phyloP scores from a whole-genome alignment of 2,888 invertebrate genomes.

The Cantharis nigra region DNA sequence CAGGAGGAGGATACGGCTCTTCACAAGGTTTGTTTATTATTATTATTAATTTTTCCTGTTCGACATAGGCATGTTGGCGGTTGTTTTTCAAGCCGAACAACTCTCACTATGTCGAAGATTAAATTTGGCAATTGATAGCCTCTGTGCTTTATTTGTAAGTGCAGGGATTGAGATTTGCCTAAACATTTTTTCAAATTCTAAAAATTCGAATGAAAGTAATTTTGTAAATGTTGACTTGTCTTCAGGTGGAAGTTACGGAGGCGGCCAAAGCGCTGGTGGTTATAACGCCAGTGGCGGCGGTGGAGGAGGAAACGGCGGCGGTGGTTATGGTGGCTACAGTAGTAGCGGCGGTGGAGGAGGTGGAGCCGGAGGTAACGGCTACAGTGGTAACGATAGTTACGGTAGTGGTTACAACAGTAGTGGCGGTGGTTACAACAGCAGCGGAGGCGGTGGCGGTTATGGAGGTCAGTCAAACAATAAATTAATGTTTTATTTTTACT shows the following conservation, averaged over 20 bases:
- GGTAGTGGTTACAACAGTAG: slow-evolving; percentile 50
- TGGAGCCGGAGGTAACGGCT: slow-evolving; percentile 46
- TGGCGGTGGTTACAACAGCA: slow-evolving; percentile 11
- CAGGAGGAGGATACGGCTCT: slow-evolving; percentile 33
- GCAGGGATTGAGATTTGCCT: slow-evolving; percentile 50
- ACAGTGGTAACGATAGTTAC: slow-evolving; percentile 56
- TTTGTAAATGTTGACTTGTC: slow-evolving; percentile 2
- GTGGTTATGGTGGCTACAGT: slow-evolving; percentile 24
- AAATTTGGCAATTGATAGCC: slow-evolving; percentile 51
- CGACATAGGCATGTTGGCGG: slow-evolving; percentile 53
- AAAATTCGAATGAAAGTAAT: not conserved
- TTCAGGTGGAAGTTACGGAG: slow-evolving; percentile 15
- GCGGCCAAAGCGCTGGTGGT: slow-evolving; percentile 52
- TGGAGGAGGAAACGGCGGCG: slow-evolving; percentile 29
- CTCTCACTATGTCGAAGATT: slow-evolving; percentile 52
- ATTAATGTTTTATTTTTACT: not conserved
- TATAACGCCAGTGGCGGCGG: slow-evolving; percentile 40
- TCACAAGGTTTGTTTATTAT: slow-evolving; percentile 7
- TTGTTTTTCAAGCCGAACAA: slow-evolving; percentile 36
- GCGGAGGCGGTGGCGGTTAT: slow-evolving; percentile 32
- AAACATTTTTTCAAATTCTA: slow-evolving; percentile 36
- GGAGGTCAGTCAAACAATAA: slow-evolving; percentile 31
- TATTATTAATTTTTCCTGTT: not conserved
- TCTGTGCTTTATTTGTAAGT: slow-evolving; percentile 45
- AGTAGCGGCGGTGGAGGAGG: slow-evolving; percentile 42